Evolutionary conservation across 37 sponge, comb jelly and placozoan genomes (phyloP), one percentile per base, ranked within the genome.

Genomic region (Chondrilla cf. caribensis): DNA sequence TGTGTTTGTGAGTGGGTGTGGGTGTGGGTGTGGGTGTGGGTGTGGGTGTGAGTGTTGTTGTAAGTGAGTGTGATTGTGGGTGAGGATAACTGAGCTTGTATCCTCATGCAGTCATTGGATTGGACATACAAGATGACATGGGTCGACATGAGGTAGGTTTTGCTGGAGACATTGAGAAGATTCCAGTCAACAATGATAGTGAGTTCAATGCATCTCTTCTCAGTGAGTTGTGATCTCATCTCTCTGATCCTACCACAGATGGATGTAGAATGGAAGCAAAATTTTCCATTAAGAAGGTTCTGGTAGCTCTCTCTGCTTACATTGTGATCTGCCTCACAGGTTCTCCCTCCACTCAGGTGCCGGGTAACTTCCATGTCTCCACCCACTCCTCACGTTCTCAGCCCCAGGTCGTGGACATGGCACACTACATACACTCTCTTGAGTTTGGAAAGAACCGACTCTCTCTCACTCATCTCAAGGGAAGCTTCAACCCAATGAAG

Each of bases 121-220:
- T 83, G 2, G 84, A 83, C 44, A 83, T 83, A 21, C 84, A 83
- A 33, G 84, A 83, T 37, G 84, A 83, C 7, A 70, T 83, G 84
- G 84, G 84, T 8, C 75, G 84, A 6, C 84, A 83, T 44, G 84
- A 83, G 44, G 75, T 83, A 25, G 84, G 84, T 28, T 83, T 83
- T 39, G 5, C 36, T 39, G 84, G 75, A 0, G 44, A 83, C 44
- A 75, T 71, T 26, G 41, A 25, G 2, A 83, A 83, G 59, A 83
- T 72, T 29, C 75, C 73, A 26, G 33, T 83, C 35, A 51, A 83
- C 11, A 28, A 83, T 29, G 84, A 71, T 22, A 72, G 84, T 83
- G 5, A 22, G 19, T 7, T 77, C 4, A 31, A 68, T 29, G 4
- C n/a, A n/a, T n/a, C n/a, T n/a, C n/a, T n/a, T n/a, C n/a, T n/a